Base-by-base conservation (phyloP, 2,797 vertebrate genomes). In the Melanotaenia parkinsoni region DNA sequence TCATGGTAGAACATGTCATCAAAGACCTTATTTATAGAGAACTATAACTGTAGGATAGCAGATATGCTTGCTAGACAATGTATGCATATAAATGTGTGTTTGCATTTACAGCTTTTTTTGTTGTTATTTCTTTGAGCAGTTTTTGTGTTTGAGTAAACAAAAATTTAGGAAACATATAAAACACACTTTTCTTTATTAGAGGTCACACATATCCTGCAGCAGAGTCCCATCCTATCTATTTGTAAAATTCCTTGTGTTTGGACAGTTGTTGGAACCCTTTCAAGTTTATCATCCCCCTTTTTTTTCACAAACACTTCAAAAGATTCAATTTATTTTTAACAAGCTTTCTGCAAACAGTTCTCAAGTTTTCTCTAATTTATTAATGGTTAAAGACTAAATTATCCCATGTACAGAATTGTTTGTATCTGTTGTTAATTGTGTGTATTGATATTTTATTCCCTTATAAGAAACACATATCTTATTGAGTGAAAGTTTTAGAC, bases 401-500 rank as follows among this genome's bases (percentile, higher is more conserved):
- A 50, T 11, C n/a, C 20, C 6, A 50, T n/a, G 6, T 0, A 50
- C 20, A n/a, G 22, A 50, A 50, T 1, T 9, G n/a, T n/a, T 22
- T n/a, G 2, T n/a, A 50, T 1, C n/a, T 50, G 8, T 50, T 30
- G 28, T 30, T 30, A 10, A 22, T 50, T 50, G 20, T 3, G 47
- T 50, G n/a, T 22, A 28, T 28, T 28, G 28, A 28, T 30, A 30
- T 7, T 35, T 24, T 24, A 2, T 51, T n/a, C 47, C 8, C 20
- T 24, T 3, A n/a, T 51, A 24, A 8, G n/a, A 26, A 26, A 10
- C 68, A 33, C 50, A 65, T 59, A 40, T 40, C 73, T 62, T 79
- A 80, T 79, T 86, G 84, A 91, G 82, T 83, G 75, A 77, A 73
- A 33, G 12, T 51, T 51, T 51, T 9, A 24, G 50, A 67, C 57